Evolutionary conservation across 64 coral and sea anemone species (phyloP).

Genomic region (Montipora foliosa): DNA sequence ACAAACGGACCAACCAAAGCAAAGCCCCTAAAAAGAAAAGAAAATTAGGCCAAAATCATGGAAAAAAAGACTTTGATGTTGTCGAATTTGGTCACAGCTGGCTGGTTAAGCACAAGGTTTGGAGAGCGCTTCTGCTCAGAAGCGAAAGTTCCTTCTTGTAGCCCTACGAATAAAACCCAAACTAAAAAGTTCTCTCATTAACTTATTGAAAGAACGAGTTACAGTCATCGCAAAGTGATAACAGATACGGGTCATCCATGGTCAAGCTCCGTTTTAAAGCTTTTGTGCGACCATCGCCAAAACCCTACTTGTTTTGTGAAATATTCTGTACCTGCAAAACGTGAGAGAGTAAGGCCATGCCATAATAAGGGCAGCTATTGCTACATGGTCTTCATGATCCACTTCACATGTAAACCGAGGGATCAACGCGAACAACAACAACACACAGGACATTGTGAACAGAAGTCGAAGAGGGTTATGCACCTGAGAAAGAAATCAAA

Average conservation of each 20-base stretch:
- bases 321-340: constrained; percentile 75
- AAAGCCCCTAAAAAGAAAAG: constrained; percentile 69
- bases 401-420: constrained; percentile 63
- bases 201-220: no score
- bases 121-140: no score
- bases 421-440: constrained; percentile 63
- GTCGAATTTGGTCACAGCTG: no score
- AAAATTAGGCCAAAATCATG: neutral
- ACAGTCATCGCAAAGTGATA: no score
- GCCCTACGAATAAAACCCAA: no score
- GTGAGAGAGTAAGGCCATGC: constrained; percentile 92
- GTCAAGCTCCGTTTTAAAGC: no score
- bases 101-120: no score
- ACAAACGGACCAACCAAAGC: constrained; percentile 88
- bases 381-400: constrained; percentile 72
- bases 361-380: constrained; percentile 73
- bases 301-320: no score
- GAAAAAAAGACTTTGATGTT: neutral
- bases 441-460: constrained; percentile 82
- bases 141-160: no score
- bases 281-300: no score
- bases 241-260: no score
- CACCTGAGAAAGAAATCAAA: constrained; percentile 52
- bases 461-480: constrained; percentile 83
- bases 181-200: no score